phyloP scores from a whole-genome alignment of 2,797 vertebrate species.

The Coendou prehensilis region DNA sequence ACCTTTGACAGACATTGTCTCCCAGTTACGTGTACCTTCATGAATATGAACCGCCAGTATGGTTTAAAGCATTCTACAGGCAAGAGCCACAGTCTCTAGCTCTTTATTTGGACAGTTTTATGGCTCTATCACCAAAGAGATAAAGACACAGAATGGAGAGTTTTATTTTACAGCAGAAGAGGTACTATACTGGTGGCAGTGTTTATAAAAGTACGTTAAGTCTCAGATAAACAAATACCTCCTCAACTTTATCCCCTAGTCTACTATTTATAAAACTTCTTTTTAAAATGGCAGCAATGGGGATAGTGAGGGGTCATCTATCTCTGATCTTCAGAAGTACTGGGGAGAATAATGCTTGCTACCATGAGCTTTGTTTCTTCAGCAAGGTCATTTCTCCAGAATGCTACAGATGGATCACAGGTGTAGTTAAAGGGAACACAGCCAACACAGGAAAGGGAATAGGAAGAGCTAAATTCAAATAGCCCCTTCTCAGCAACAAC shows the following conservation, averaged over 20 bases:
- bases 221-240: constrained; percentile 42
- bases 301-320: background rate
- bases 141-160: background rate
- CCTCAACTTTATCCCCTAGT: background rate
- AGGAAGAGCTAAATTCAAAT: background rate
- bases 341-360: background rate
- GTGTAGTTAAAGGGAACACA: background rate
- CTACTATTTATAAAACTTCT: constrained; percentile 15
- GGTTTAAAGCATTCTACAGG: background rate
- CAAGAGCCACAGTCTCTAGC: background rate
- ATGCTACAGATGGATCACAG: background rate
- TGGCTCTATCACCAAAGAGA: background rate
- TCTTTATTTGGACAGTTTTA: constrained; percentile 3
- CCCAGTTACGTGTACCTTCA: background rate
- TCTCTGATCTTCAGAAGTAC: background rate
- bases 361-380: background rate
- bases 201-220: constrained; percentile 39
- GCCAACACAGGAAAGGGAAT: background rate
- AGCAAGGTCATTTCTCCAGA: background rate
- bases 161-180: constrained; percentile 40
- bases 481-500: background rate
- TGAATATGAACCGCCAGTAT: background rate
- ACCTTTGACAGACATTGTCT: background rate
- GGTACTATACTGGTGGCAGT: background rate
- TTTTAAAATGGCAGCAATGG: background rate